These are phyloP conservation scores for Lynx canadensis DNA, from an alignment of 2,113 vertebrate species.

Conservation along the genomic window DNA sequence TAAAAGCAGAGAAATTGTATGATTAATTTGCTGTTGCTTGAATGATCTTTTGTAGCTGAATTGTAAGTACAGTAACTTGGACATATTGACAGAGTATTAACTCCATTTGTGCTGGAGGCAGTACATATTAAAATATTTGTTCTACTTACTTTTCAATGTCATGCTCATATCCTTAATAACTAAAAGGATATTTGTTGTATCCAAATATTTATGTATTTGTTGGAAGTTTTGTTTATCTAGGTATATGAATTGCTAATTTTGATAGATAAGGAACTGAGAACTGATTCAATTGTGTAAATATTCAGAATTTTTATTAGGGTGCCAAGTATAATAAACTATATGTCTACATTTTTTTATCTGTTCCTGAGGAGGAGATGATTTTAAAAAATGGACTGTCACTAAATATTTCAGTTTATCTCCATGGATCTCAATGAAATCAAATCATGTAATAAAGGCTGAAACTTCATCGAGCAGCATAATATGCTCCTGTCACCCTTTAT, in stretches of 20 bases:
- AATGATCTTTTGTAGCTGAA: background rate
- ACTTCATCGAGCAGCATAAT: slow-evolving; percentile 72
- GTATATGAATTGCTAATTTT: slow-evolving; percentile 74
- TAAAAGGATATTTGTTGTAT: background rate
- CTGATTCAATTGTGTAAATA: slow-evolving; percentile 72
- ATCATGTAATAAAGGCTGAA: slow-evolving; percentile 72
- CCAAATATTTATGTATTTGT: slow-evolving; percentile 45
- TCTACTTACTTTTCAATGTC: slow-evolving; percentile 64
- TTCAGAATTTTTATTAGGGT: slow-evolving; percentile 75
- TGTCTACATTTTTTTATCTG: slow-evolving; percentile 67
- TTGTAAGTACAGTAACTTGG: background rate
- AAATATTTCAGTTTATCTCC: slow-evolving; percentile 76
- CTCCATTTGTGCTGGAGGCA: background rate
- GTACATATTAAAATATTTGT: slow-evolving; percentile 53
- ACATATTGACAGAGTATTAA: slow-evolving; percentile 63
- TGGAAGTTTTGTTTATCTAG: slow-evolving; percentile 68
- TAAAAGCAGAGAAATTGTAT: background rate
- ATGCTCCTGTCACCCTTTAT: slow-evolving; percentile 65
- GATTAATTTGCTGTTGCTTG: background rate
- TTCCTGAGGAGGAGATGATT: slow-evolving; percentile 58
- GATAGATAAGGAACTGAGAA: slow-evolving; percentile 58
- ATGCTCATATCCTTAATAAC: slow-evolving; percentile 56
- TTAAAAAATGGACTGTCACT: slow-evolving; percentile 68
- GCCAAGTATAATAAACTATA: slow-evolving; percentile 70
- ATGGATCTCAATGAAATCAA: slow-evolving; percentile 71